phyloP scores from a whole-genome alignment of 2,797 vertebrate genomes.

The Varecia variegata region DNA sequence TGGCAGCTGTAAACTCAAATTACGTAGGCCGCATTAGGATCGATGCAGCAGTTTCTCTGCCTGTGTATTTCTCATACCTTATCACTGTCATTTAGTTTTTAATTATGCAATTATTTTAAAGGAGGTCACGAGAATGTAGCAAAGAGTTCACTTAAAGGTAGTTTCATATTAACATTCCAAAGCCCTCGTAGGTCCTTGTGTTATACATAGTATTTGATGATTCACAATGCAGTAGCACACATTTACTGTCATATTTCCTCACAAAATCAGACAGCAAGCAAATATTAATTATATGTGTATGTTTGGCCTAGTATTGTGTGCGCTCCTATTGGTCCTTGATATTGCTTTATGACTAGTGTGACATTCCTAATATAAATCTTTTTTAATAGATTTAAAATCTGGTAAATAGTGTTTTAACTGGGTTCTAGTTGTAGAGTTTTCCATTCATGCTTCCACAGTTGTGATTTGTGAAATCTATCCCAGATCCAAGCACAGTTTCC shows the following conservation, averaged over 20 bases:
- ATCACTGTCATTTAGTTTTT: constrained; percentile 51
- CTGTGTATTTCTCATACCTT: constrained; percentile 53
- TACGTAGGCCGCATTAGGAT: constrained; percentile 42
- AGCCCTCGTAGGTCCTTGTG: not conserved
- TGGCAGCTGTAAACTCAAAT: constrained; percentile 50
- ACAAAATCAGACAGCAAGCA: not conserved
- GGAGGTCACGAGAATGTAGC: constrained; percentile 25
- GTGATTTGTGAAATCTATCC: not conserved
- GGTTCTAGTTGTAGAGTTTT: not conserved
- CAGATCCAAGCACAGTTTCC: not conserved
- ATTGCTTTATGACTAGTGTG: not conserved
- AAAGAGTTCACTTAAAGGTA: constrained; percentile 59
- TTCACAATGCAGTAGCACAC: not conserved
- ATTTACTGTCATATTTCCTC: constrained; percentile 1
- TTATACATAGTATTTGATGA: constrained; percentile 22
- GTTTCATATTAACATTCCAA: constrained; percentile 53
- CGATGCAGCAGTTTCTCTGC: constrained; percentile 40
- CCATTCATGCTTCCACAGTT: not conserved
- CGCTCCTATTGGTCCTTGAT: not conserved
- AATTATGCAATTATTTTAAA: constrained; percentile 62
- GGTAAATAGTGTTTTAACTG: not conserved
- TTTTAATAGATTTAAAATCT: not conserved
- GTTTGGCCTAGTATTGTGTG: not conserved
- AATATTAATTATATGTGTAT: not conserved
- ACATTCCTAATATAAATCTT: not conserved